Conservation (phyloP, 2,113 vertebrate genomes). For the Steatornis caripensis region DNA sequence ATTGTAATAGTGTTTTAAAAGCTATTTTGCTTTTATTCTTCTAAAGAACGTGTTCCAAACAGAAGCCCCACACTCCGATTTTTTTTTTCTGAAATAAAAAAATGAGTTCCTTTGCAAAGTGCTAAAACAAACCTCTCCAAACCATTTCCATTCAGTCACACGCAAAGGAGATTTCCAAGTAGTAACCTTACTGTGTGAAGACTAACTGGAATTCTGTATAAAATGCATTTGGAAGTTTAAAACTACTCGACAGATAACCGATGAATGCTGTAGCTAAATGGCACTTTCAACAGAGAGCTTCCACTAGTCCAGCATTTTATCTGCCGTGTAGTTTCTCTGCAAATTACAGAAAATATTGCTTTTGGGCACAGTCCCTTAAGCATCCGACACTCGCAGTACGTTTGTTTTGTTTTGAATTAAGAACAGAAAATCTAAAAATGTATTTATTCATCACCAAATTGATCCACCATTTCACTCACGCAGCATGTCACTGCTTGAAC, state of each 20-base stretch:
- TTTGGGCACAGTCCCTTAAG: neutral
- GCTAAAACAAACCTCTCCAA: neutral
- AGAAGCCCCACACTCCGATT: neutral
- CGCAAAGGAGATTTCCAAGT: neutral
- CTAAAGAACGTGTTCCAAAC: neutral
- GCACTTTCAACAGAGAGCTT: neutral
- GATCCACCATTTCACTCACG: neutral
- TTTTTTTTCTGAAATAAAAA: neutral
- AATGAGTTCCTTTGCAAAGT: neutral
- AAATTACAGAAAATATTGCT: neutral
- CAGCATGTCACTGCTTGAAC: neutral
- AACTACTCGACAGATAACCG: too few species aligned
- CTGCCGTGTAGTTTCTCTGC: neutral
- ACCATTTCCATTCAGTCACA: neutral
- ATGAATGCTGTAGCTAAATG: neutral
- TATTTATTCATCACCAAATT: neutral
- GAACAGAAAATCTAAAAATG: neutral
- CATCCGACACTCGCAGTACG: neutral
- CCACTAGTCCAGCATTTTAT: neutral
- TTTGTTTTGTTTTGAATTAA: neutral
- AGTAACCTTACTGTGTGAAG: neutral
- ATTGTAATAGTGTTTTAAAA: neutral
- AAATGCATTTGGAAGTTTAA: neutral
- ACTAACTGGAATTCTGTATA: neutral
- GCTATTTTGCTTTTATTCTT: neutral